A percentile compares a stretch with the other conserved stretches of the same genome.
Evolutionary conservation across 2,113 vertebrate genomes (phyloP).

Genomic region (Etia nguti): DNA sequence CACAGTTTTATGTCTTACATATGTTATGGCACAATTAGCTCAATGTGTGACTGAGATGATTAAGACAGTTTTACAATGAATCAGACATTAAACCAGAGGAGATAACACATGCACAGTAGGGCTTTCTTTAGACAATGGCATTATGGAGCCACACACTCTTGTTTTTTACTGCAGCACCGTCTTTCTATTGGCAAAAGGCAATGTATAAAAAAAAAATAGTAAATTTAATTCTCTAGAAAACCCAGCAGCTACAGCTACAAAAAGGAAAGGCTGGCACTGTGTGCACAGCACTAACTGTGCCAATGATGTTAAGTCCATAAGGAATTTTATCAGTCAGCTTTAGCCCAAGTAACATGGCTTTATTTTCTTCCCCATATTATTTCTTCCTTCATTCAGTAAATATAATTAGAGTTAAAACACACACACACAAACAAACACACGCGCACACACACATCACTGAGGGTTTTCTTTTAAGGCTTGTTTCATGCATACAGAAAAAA

Average conservation of each 20-base stretch:
- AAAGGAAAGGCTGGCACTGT: conserved; percentile 1
- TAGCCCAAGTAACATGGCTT: neutral
- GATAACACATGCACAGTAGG: neutral
- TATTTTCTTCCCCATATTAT: neutral
- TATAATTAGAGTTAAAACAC: neutral
- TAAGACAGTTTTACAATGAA: conserved; percentile 4
- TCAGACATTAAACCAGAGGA: neutral
- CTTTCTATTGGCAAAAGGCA: neutral
- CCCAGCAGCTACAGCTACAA: neutral
- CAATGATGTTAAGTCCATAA: conserved; percentile 31
- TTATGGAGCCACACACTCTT: neutral
- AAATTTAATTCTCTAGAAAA: conserved; percentile 20
- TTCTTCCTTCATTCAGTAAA: neutral
- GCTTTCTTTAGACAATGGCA: neutral
- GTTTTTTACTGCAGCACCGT: neutral
- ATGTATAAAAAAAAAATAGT: neutral
- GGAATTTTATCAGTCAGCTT: conserved; percentile 25
- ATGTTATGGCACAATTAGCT: conserved; percentile 4
- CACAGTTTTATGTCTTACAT: neutral
- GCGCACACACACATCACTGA: neutral
- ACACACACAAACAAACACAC: neutral
- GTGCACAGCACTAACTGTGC: conserved; percentile 8
- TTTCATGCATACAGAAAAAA: neutral
- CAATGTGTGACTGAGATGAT: neutral
- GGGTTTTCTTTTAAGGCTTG: neutral